These are phyloP conservation scores for Drosophila erecta DNA, from an alignment of 1,140 invertebrate genomes.

Conservation along the genomic window DNA sequence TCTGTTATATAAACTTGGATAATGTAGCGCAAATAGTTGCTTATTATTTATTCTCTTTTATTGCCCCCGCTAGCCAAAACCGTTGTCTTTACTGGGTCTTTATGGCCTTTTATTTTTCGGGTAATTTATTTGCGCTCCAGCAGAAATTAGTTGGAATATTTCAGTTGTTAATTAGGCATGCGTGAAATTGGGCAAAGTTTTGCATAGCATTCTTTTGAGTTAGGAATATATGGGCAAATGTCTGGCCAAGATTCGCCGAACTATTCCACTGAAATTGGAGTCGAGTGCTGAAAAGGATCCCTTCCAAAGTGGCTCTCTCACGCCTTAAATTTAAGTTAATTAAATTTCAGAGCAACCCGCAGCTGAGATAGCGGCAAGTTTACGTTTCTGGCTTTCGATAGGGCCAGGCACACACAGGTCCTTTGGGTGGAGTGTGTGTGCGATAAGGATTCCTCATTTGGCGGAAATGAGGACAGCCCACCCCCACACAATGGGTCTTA, in stretches of 20 bases:
- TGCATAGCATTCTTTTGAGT: conserved; percentile 40
- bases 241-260: conserved; percentile 21
- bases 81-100: conserved; percentile 22
- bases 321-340: conserved; percentile 77
- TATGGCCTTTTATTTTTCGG: conserved; percentile 58
- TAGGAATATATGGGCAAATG: conserved; percentile 17
- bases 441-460: conserved; percentile 30
- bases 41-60: conserved; percentile 79
- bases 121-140: conserved; percentile 65
- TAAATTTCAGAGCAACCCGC: conserved; percentile 72
- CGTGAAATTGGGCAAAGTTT: conserved; percentile 70
- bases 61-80: conserved; percentile 15
- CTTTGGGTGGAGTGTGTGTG: conserved; percentile 15
- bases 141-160: conserved; percentile 80
- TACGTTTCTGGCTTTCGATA: conserved; percentile 66
- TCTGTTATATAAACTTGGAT: conserved; percentile 77
- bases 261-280: conserved; percentile 19
- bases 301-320: conserved; percentile 29
- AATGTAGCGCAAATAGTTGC: conserved; percentile 82
- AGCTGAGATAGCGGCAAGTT: conserved; percentile 70
- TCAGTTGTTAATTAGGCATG: conserved; percentile 76
- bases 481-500: conserved; percentile 55
- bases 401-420: conserved; percentile 28
- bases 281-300: conserved; percentile 2
- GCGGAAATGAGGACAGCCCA: conserved; percentile 22